Percentiles rank a stretch among this genome's conserved stretches.
phyloP scores from a whole-genome alignment of 2,113 vertebrate genomes.

The Bambusicola thoracicus region DNA sequence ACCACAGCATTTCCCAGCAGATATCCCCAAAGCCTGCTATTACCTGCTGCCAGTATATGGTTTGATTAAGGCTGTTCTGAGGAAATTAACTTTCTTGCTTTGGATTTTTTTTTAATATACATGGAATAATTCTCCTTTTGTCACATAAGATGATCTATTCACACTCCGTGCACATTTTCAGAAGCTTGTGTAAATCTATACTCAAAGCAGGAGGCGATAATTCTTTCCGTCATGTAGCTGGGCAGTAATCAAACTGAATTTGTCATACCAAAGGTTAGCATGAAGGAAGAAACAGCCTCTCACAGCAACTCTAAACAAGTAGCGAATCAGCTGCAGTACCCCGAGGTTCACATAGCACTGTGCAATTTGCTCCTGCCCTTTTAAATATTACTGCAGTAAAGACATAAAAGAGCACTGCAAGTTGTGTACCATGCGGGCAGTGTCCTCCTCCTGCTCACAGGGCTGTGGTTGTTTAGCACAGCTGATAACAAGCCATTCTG shows the following conservation, averaged over 20 bases:
- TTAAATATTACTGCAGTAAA: background rate
- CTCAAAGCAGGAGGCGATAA: background rate
- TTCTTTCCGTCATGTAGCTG: constrained; percentile 2
- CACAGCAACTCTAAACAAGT: background rate
- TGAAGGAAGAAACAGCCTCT: constrained; percentile 26
- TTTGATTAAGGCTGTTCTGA: constrained; percentile 46
- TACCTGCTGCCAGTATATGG: background rate
- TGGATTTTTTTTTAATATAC: background rate
- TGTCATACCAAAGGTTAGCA: background rate
- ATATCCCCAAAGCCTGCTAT: background rate
- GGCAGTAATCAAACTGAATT: constrained; percentile 30
- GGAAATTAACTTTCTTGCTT: constrained; percentile 37
- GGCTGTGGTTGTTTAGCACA: background rate
- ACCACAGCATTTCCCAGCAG: background rate
- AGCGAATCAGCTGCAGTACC: constrained; percentile 21
- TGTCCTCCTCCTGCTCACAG: background rate
- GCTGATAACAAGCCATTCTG: background rate
- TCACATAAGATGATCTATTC: background rate
- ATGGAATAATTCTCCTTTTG: background rate
- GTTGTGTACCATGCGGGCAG: background rate
- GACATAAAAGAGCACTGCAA: constrained; percentile 5
- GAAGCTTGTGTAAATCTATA: constrained; percentile 1
- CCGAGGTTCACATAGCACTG: background rate
- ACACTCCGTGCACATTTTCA: background rate
- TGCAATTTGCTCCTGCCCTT: background rate